Base-by-base conservation (phyloP, 1,140 invertebrate species). In the Zeugodacus cucurbitae region DNA sequence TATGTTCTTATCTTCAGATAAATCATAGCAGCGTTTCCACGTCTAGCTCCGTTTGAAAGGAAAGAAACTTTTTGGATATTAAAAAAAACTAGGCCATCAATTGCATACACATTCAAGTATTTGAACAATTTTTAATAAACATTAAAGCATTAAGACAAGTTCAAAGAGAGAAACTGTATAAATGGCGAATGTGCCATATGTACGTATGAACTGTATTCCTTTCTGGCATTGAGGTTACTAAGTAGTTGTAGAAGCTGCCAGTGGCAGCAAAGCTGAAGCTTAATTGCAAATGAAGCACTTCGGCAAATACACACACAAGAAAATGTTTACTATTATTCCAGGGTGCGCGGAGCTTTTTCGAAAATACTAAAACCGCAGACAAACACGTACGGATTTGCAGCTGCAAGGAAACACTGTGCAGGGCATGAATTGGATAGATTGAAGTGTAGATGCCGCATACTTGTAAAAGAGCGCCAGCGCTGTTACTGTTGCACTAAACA, bases 251-350 rank as follows among this genome's bases (percentile, higher is more conserved):
- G 67, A 22, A 32, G 67, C 67, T 74, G 32, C 20, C 67, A 70
- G 67, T 37, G 22, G 67, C 67, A 74, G 67, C 8, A 17, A 17
- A 17, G 59, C 64, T 67, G 14, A 67, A 37, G 67, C 67, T 74
- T 74, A 74, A 74, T 74, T 74, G 67, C 67, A 74, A 74, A 74
- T 74, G 67, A 74, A 41, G 67, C 34, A 41, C 34, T 74, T 37
- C 20, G 20, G 67, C 67, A 74, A 34, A 32, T 74, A 20, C 17
- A 74, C 32, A 74, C 11, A 67, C 29, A 29, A 29, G 64, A 8
- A 67, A 20, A 41, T 41, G 32, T 37, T 20, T 74, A 74, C 67
- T 37, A 6, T 20, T 32, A 67, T 67, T 17, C 64, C 8, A 29
- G 22, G 3, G 67, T 74, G 14, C 17, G 48, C 20, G 8, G 29